These are phyloP conservation scores for Caracal caracal DNA, from an alignment of 2,113 vertebrate species.

Conservation along the genomic window DNA sequence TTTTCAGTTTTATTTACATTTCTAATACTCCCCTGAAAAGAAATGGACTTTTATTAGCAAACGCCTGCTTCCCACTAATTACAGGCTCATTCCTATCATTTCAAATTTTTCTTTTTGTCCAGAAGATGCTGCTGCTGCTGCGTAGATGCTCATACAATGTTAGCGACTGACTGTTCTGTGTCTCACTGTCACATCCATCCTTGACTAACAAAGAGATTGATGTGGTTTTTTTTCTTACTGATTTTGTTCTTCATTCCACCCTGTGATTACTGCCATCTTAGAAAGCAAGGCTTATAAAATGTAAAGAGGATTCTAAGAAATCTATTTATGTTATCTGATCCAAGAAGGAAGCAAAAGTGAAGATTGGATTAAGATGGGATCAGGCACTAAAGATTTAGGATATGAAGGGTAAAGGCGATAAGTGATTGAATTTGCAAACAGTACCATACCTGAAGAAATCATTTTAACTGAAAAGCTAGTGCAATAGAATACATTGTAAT, in stretches of 20 bases:
- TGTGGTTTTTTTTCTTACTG: not conserved
- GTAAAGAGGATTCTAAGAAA: constrained; percentile 58
- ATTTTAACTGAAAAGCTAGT: not conserved
- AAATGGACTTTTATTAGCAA: not conserved
- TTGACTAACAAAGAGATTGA: not conserved
- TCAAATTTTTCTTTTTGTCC: constrained; percentile 59
- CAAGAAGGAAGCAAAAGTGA: not conserved
- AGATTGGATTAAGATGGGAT: constrained; percentile 73
- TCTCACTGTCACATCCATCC: not conserved
- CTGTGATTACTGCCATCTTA: constrained; percentile 51
- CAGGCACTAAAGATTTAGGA: constrained; percentile 44
- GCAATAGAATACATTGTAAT: not conserved
- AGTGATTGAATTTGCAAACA: constrained; percentile 21
- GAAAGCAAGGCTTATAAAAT: constrained; percentile 60
- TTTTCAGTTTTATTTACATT: not conserved
- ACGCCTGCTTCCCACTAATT: not conserved
- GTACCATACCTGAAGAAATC: not conserved
- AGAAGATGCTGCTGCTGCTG: constrained; percentile 74
- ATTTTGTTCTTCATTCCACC: constrained; percentile 50
- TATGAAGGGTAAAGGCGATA: not conserved
- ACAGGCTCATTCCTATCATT: not conserved
- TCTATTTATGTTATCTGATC: constrained; percentile 75
- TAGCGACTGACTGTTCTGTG: not conserved
- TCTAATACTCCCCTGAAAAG: not conserved
- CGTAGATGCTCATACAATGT: not conserved